These are phyloP conservation scores for Micrastur ruficollis DNA, from an alignment of 2,797 vertebrate species.

Conservation along the genomic window DNA sequence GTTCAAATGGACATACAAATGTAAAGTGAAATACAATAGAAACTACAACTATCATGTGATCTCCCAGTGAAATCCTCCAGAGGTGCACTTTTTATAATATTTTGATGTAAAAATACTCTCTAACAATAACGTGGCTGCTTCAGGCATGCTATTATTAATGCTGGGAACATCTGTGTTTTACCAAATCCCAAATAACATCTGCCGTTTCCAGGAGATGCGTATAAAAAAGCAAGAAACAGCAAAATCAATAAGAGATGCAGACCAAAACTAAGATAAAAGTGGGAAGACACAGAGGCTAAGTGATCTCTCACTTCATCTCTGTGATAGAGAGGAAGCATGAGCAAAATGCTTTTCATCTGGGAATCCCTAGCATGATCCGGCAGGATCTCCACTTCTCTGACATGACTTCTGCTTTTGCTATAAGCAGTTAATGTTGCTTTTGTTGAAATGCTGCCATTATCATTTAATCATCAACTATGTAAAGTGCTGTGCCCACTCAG, in stretches of 20 bases:
- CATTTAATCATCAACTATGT: constrained; percentile 9
- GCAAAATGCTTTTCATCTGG: not conserved
- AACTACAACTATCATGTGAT: not conserved
- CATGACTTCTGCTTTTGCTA: not conserved
- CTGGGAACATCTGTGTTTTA: not conserved
- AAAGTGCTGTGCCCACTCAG: constrained; percentile 18
- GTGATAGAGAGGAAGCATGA: not conserved
- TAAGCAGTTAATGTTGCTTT: not conserved
- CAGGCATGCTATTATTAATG: not conserved
- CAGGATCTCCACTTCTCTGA: not conserved
- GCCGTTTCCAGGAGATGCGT: not conserved
- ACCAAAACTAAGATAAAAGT: not conserved
- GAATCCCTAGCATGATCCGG: not conserved
- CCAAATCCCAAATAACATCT: not conserved
- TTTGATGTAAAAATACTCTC: not conserved
- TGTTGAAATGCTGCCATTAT: constrained; percentile 25
- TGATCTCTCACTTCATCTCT: not conserved
- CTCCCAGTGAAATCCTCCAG: not conserved
- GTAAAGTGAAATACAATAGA: not conserved
- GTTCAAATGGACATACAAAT: not conserved
- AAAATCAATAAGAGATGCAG: not conserved
- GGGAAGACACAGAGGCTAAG: not conserved
- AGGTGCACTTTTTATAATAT: not conserved
- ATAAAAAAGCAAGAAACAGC: not conserved
- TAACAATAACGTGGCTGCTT: not conserved